Base-by-base conservation (phyloP, 2,113 vertebrate species). In the Edolisoma coerulescens region DNA sequence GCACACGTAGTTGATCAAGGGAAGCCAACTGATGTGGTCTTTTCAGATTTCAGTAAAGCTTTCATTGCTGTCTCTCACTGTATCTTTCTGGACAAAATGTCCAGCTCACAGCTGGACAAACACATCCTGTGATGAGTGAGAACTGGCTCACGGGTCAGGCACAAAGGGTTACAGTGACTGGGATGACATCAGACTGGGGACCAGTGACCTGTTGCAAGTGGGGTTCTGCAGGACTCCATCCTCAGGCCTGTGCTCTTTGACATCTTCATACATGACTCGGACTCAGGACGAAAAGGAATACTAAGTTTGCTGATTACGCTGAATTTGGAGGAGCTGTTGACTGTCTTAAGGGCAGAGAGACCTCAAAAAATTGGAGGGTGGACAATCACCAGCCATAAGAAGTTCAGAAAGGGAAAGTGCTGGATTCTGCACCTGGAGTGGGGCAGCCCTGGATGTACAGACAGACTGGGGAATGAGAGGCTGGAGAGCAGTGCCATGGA, bases 401-500 rank as follows among this genome's bases (percentile, higher is more conserved):
- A 35, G 4, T 16, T 50, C 3, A 60, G 13, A 15, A 19, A 9
- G 3, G 27, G 2, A 1, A 9, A 16, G n/a, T 52, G n/a, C 21
- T 2, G 4, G 4, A 57, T 68, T 47, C n/a, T 81, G 30, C 21
- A 11, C 9, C 19, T 42, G 45, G 26, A 19, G 6, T 27, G 35
- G 12, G 41, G 12, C 24, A 42, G 10, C 56, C 56, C 45, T 70
- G 54, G 21, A 7, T 44, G 49, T 14, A 9, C 4, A 8, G 39
- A 28, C 60, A 75, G 42, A 37, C 6, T 17, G 26, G 26, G n/a
- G 9, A 53, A 35, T 17, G 60, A 26, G 73, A 59, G 27, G 7
- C n/a, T 60, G n/a, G 23, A 63, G 13, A 65, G 79, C 35, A 41
- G 44, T 7, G 53, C 44, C 35, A 33, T n/a, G 30, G 64, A 59